Conservation (phyloP, 2,888 invertebrate species). For the Ryuthela nishihirai region DNA sequence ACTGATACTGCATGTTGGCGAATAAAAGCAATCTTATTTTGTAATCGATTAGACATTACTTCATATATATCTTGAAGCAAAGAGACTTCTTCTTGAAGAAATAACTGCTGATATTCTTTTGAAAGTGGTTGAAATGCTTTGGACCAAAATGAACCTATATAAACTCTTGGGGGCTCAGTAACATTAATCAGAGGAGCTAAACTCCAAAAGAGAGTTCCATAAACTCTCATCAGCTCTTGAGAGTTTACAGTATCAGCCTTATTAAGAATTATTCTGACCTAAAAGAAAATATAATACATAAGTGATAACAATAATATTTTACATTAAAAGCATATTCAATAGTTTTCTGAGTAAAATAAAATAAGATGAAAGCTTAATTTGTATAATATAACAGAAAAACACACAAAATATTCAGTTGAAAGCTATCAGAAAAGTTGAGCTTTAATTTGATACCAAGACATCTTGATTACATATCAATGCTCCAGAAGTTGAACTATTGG, state of each 20-base stretch:
- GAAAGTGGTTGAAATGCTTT: slow-evolving; percentile 33
- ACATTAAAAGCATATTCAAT: neutral
- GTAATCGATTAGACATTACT: slow-evolving; percentile 45
- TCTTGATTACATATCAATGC: too few species aligned
- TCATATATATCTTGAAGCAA: slow-evolving; percentile 45
- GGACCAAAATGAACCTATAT: slow-evolving; percentile 47
- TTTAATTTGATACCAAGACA: too few species aligned
- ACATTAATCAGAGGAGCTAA: slow-evolving; percentile 47
- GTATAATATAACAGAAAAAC: neutral
- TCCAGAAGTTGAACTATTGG: too few species aligned
- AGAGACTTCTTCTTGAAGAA: slow-evolving; percentile 45
- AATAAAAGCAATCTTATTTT: slow-evolving; percentile 46
- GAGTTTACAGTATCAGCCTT: slow-evolving; percentile 46
- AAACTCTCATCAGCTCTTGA: slow-evolving; percentile 47
- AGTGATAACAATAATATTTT: neutral
- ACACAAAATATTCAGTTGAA: too few species aligned
- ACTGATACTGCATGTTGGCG: slow-evolving; percentile 46
- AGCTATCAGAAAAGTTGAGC: too few species aligned
- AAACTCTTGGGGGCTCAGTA: slow-evolving; percentile 48
- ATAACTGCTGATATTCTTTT: slow-evolving; percentile 43
- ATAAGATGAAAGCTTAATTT: too few species aligned
- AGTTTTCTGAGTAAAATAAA: too few species aligned
- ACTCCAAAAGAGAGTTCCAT: slow-evolving; percentile 49
- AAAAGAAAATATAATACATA: neutral
- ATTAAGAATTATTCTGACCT: slow-evolving; percentile 47